These are phyloP conservation scores for Triops cancriformis DNA, from an alignment of 1,140 invertebrate genomes.

Conservation along the genomic window DNA sequence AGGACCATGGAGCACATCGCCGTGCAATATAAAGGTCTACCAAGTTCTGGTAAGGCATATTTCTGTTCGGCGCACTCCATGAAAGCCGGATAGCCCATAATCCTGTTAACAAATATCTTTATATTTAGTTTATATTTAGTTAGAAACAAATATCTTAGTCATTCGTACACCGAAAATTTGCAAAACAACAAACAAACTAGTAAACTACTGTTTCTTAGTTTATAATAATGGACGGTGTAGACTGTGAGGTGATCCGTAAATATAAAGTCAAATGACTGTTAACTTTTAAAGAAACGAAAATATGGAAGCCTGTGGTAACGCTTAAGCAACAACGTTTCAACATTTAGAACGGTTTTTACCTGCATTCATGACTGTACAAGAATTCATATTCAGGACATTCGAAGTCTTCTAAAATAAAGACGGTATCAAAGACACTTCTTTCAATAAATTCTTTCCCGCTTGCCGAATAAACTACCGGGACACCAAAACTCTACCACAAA, in stretches of 20 bases:
- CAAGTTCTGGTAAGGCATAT: slow-evolving; percentile 54
- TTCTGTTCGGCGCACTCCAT: slow-evolving; percentile 61
- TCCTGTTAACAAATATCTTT: slow-evolving; percentile 42
- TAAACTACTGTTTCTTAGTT: no score
- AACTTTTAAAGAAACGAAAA: not conserved
- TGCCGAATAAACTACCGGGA: slow-evolving; percentile 53
- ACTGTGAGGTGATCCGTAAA: not conserved
- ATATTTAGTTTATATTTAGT: no score
- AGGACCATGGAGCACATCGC: slow-evolving; percentile 75
- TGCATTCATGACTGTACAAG: slow-evolving; percentile 54
- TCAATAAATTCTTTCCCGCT: slow-evolving; percentile 50
- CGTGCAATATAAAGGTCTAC: slow-evolving; percentile 72
- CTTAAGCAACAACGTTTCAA: not conserved
- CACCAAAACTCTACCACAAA: slow-evolving; percentile 46
- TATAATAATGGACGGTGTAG: no score
- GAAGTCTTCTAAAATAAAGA: slow-evolving; percentile 61
- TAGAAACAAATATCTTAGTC: no score
- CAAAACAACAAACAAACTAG: no score
- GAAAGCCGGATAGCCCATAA: slow-evolving; percentile 65
- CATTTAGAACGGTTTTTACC: slow-evolving; percentile 42
- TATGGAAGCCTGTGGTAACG: not conserved
- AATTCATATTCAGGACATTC: slow-evolving; percentile 54
- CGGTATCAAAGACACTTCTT: slow-evolving; percentile 44
- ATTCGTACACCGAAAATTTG: no score
- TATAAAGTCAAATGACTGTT: not conserved